phyloP scores from a whole-genome alignment of 2,797 vertebrate genomes.

The Apogon hyalosoma region DNA sequence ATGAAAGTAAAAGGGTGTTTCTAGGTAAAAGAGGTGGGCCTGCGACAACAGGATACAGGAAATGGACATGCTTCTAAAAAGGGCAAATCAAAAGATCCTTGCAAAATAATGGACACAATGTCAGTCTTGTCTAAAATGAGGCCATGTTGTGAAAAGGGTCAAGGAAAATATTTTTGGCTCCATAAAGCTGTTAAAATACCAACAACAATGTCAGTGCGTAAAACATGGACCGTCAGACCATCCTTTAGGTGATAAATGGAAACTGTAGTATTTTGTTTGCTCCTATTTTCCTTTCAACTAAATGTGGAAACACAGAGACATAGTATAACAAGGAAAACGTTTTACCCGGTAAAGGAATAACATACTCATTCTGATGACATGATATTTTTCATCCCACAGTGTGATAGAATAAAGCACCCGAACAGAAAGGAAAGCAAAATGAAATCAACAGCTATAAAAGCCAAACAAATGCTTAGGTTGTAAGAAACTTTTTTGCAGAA shows the following conservation, averaged over 20 bases:
- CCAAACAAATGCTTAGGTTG: slow-evolving; percentile 1
- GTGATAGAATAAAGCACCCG: background rate
- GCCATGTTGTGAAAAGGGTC: slow-evolving; percentile 24
- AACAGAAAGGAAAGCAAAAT: background rate
- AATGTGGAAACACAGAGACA: too few relatives aligned
- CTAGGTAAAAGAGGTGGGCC: slow-evolving; percentile 69
- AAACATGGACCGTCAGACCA: slow-evolving; percentile 12
- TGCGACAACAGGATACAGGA: slow-evolving; percentile 77
- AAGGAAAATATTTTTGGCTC: slow-evolving; percentile 10
- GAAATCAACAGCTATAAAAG: slow-evolving; percentile 10
- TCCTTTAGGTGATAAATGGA: background rate
- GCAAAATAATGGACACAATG: slow-evolving; percentile 65
- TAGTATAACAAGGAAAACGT: background rate
- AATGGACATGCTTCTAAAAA: slow-evolving; percentile 62
- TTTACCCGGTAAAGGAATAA: slow-evolving; percentile 6
- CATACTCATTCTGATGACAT: background rate
- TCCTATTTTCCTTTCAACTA: background rate
- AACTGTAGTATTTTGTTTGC: background rate
- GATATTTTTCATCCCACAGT: background rate
- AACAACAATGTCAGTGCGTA: background rate
- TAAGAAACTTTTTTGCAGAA: background rate
- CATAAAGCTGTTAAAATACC: too few relatives aligned
- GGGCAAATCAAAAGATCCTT: slow-evolving; percentile 56
- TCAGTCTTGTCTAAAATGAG: slow-evolving; percentile 53
- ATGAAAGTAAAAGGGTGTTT: slow-evolving; percentile 62